Percentiles rank a stretch among this genome's conserved stretches.
Evolutionary conservation across 1,140 invertebrate genomes (phyloP).

Genomic region (Coenobita brevimanus): DNA sequence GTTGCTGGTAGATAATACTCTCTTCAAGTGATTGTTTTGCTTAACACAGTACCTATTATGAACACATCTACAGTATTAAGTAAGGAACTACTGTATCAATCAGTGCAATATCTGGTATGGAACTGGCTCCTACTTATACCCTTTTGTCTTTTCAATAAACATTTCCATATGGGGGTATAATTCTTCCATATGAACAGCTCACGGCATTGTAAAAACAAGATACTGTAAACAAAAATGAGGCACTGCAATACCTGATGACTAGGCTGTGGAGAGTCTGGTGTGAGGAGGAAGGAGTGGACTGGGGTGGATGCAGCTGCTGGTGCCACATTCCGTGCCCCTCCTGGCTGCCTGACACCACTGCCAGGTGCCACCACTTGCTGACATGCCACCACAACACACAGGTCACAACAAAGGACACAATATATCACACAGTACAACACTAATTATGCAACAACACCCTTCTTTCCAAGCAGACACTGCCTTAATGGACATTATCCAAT

Average conservation of each 20-base stretch:
- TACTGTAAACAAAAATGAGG: neutral
- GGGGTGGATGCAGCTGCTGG: conserved; percentile 53
- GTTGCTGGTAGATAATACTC: too few species aligned
- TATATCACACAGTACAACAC: neutral
- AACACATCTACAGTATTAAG: too few species aligned
- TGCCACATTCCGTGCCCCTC: neutral
- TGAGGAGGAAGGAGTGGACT: conserved; percentile 35
- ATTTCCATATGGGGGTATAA: too few species aligned
- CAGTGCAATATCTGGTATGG: too few species aligned
- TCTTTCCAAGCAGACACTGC: neutral
- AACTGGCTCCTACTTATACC: too few species aligned
- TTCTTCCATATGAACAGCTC: too few species aligned
- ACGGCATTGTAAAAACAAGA: too few species aligned
- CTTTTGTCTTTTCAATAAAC: too few species aligned
- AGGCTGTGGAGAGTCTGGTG: conserved; percentile 46
- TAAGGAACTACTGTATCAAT: too few species aligned
- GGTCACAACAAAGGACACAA: neutral
- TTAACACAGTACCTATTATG: too few species aligned
- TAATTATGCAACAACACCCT: neutral
- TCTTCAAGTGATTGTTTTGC: too few species aligned
- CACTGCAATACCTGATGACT: conserved; percentile 52
- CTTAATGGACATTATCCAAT: neutral
- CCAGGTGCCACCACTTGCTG: conserved; percentile 24
- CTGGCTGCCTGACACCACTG: neutral
- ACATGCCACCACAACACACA: conserved; percentile 28